A percentile compares a stretch with the other conserved stretches of the same genome.
phyloP scores from a whole-genome alignment of 2,113 vertebrate genomes.

The Zapus hudsonius region DNA sequence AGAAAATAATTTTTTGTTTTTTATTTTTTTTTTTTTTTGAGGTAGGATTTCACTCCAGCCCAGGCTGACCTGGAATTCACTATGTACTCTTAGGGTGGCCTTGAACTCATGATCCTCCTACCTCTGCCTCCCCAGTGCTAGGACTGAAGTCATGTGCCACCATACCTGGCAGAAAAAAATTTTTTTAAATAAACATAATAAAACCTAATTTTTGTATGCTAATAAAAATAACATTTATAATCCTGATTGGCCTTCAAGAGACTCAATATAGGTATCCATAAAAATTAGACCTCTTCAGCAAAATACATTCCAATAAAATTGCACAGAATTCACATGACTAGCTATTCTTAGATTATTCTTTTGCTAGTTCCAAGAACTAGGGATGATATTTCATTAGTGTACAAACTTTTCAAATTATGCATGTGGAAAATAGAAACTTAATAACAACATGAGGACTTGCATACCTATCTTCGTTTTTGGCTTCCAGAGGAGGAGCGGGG shows the following conservation, averaged over 20 bases:
- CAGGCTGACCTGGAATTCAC: no score
- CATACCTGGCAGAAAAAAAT: no score
- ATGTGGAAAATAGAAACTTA: conserved; percentile 25
- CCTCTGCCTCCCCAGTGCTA: no score
- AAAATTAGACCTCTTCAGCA: conserved; percentile 22
- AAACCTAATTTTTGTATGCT: no score
- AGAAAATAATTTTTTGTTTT: no score
- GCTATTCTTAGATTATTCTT: conserved; percentile 32
- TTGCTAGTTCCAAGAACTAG: neutral
- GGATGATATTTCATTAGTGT: neutral
- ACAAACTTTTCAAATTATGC: neutral
- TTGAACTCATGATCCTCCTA: no score
- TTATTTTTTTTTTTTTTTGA: no score
- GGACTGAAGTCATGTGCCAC: no score
- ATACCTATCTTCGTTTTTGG: conserved; percentile 94
- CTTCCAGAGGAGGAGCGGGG: conserved; percentile 92
- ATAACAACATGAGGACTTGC: conserved; percentile 63
- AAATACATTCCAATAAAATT: neutral
- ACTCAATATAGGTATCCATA: neutral
- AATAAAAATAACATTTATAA: neutral
- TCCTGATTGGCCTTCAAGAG: neutral
- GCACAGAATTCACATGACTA: neutral
- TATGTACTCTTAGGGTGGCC: no score
- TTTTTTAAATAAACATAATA: no score
- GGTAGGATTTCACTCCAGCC: no score